A percentile compares a stretch with the other conserved stretches of the same genome.
phyloP scores from a whole-genome alignment of 2,888 invertebrate species.

The Leucophenga montana region DNA sequence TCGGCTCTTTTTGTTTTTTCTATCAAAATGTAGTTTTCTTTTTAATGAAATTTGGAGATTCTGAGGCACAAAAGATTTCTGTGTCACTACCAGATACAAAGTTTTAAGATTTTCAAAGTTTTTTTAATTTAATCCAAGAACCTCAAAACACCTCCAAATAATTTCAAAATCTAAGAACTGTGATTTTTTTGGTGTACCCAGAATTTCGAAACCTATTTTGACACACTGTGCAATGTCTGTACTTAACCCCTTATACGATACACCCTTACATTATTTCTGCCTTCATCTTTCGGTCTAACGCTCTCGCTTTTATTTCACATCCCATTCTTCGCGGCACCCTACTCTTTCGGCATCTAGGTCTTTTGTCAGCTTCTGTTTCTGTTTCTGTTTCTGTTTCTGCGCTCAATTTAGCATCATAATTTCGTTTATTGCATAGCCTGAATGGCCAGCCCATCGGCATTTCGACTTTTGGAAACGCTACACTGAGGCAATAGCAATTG shows the following conservation, averaged over 20 bases:
- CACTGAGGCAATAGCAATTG: not conserved
- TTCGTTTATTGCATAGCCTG: conserved; percentile 59
- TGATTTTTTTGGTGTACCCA: conserved; percentile 12
- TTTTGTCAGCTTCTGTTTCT: conserved; percentile 13
- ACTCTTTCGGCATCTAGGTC: conserved; percentile 47
- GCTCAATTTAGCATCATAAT: conserved; percentile 69
- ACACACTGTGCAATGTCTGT: conserved; percentile 22
- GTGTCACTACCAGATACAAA: no score
- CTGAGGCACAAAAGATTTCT: no score
- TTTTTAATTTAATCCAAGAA: no score
- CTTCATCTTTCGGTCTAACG: conserved; percentile 3
- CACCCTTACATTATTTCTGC: not conserved
- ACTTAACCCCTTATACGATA: conserved; percentile 5
- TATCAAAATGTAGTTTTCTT: no score
- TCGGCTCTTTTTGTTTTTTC: no score
- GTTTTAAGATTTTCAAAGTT: no score
- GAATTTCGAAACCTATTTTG: not conserved
- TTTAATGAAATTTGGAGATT: no score
- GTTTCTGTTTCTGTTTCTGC: conserved; percentile 44
- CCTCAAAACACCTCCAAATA: no score
- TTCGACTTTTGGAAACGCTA: conserved; percentile 41
- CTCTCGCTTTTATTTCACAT: not conserved
- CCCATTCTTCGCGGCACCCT: conserved; percentile 20
- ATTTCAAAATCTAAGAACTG: no score
- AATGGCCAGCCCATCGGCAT: conserved; percentile 44